Evolutionary conservation across 1,140 invertebrate species (phyloP), one percentile per base, ranked within the genome.

Genomic region (Wasmannia auropunctata): DNA sequence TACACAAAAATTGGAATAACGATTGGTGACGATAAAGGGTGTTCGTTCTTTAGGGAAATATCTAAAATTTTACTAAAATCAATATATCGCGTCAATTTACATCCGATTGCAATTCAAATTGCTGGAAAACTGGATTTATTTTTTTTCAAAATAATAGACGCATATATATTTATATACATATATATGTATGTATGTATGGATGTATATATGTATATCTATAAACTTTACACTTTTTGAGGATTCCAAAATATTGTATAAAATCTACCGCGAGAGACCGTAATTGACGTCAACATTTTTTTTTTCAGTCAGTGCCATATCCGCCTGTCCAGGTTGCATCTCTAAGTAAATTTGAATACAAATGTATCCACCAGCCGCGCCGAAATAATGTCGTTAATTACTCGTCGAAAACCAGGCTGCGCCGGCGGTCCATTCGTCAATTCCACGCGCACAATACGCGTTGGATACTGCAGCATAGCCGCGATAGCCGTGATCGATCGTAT

Each of bases 361-460:
- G 79, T 72, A 72, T 37, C 51, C 67, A 74, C 51, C 49, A 69
- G 67, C 40, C 79, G 54, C 79, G 79, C 51, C 51, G 60, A 86
- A 86, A 86, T 86, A 79, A 86, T 86, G 74, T 86, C 84, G 84
- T 86, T 86, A 86, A 86, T 86, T 86, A 86, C 84, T 86, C 84
- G 84, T 65, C 62, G 84, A 86, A 86, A 86, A 86, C 62, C 75
- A 51, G 83, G 31, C 74, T 79, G 74, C 37, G 31, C 43, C 31
- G 34, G 74, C 83, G 75, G 46, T 67, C 60, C 74, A 67, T 86
- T 86, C 84, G 76, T 86, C 84, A 86, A 79, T 86, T 86, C 74
- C 63, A 54, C 84, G 58, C 49, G 58, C 62, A 86, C 84, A 81
- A 67, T 67, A 34, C 76, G 74, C 46, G 46, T 67, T 81, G 60